Evolutionary conservation across 2,888 invertebrate species (phyloP).

Genomic region (Drosophila falleni): DNA sequence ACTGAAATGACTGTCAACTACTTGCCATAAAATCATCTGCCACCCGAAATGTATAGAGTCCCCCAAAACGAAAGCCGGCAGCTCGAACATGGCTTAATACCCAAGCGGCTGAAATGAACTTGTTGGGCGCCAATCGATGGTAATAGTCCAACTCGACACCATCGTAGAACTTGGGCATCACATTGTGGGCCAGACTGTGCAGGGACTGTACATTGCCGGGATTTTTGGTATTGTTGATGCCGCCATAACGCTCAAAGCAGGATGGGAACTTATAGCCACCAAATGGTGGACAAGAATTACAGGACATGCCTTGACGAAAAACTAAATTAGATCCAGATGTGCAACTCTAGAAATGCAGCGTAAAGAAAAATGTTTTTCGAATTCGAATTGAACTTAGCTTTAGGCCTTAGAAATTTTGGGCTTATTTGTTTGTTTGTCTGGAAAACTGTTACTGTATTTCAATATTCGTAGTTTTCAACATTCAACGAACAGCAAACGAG

Average conservation of each 20-base stretch:
- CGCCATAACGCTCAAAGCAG: constrained; percentile 76
- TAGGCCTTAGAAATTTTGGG: constrained; percentile 41
- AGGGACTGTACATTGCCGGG: constrained; percentile 84
- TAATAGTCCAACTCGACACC: constrained; percentile 82
- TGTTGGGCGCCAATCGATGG: constrained; percentile 82
- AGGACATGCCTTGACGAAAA: constrained; percentile 52
- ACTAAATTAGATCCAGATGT: constrained; percentile 1
- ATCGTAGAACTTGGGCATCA: constrained; percentile 84
- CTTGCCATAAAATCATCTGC: constrained; percentile 76
- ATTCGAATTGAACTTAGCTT: constrained; percentile 20
- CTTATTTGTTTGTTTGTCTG: constrained; percentile 22
- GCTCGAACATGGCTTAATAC: constrained; percentile 83
- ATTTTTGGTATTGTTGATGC: constrained; percentile 74
- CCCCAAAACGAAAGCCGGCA: constrained; percentile 84
- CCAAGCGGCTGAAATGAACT: constrained; percentile 80
- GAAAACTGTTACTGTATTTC: constrained; percentile 34
- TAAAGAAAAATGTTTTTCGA: constrained; percentile 8
- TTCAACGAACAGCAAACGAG: constrained; percentile 49
- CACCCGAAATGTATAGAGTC: constrained; percentile 78
- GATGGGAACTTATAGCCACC: constrained; percentile 74
- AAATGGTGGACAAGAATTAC: constrained; percentile 61
- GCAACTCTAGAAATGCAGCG: constrained; percentile 1
- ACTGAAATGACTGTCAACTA: too few species aligned
- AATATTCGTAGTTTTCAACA: constrained; percentile 15
- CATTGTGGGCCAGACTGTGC: constrained; percentile 82